Conservation (phyloP, 2,888 invertebrate species). For the Mythimna loreyi region DNA sequence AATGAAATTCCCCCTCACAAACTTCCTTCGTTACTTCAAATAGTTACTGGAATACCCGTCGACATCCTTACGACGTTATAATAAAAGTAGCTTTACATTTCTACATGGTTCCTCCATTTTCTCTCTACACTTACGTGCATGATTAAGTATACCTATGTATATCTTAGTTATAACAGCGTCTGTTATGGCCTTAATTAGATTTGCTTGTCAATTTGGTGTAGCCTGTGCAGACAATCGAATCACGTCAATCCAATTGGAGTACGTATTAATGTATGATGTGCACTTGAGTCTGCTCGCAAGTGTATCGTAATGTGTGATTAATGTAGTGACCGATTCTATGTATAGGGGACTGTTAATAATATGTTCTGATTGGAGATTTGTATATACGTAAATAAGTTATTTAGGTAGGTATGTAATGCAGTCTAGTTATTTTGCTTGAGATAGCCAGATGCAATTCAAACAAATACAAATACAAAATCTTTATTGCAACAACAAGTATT, state of each 20-base stretch:
- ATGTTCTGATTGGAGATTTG: neutral
- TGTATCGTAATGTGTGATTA: slow-evolving; percentile 28
- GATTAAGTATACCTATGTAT: slow-evolving; percentile 12
- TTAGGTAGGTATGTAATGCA: neutral
- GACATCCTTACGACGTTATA: slow-evolving; percentile 31
- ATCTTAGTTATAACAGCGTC: slow-evolving; percentile 26
- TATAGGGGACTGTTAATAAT: neutral
- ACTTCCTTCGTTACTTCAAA: slow-evolving; percentile 35
- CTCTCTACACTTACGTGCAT: slow-evolving; percentile 32
- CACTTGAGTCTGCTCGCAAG: slow-evolving; percentile 25
- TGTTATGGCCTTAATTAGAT: slow-evolving; percentile 54
- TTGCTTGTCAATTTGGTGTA: slow-evolving; percentile 58
- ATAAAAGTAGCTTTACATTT: slow-evolving; percentile 39
- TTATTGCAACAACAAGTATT: too few relatives aligned
- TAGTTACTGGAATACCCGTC: slow-evolving; percentile 37
- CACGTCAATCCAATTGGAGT: slow-evolving; percentile 48
- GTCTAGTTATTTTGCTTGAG: neutral
- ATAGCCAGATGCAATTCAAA: too few relatives aligned
- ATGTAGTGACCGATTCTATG: slow-evolving; percentile 17
- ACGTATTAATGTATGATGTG: slow-evolving; percentile 47
- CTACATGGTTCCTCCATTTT: slow-evolving; percentile 51
- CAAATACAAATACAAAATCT: too few relatives aligned
- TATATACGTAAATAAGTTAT: neutral
- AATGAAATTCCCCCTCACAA: slow-evolving; percentile 19
- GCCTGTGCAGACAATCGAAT: slow-evolving; percentile 53